A percentile compares a stretch with the other conserved stretches of the same genome.
Evolutionary conservation across 1,140 invertebrate genomes (phyloP).

Genomic region (Saccostrea glomerata): DNA sequence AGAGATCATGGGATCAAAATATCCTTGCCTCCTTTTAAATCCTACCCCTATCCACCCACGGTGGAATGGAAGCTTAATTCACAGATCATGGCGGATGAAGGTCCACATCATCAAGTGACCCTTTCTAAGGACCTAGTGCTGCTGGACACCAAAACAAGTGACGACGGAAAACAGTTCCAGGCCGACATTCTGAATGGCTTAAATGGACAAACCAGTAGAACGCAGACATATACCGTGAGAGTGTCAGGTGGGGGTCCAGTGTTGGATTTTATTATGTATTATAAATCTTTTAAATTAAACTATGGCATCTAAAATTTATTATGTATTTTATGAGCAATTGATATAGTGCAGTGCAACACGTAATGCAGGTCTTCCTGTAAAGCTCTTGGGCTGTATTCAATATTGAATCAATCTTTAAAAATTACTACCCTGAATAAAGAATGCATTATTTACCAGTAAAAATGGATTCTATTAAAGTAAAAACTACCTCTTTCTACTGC

Average conservation of each 20-base stretch:
- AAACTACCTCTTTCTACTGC: no score
- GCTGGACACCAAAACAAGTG: background rate
- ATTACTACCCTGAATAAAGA: no score
- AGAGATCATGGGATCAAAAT: background rate
- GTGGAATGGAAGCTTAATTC: constrained; percentile 10
- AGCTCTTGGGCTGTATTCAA: no score
- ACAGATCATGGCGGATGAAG: background rate
- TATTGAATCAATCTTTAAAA: no score
- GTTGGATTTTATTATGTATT: background rate
- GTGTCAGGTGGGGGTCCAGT: background rate
- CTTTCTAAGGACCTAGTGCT: background rate
- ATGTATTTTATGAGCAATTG: no score
- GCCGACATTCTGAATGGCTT: constrained; percentile 17
- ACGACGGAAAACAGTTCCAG: background rate
- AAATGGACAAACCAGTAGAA: constrained; percentile 5
- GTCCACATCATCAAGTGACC: background rate
- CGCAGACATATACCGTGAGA: background rate
- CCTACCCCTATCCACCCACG: constrained; percentile 7
- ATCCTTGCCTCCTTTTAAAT: constrained; percentile 1
- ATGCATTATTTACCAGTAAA: no score
- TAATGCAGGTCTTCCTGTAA: no score
- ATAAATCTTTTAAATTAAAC: background rate
- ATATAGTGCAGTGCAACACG: no score
- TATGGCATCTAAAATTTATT: no score
- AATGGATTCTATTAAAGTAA: no score